Percentiles rank a stretch among this genome's conserved stretches.
These are phyloP conservation scores for Dendrolimus pini DNA, from an alignment of 2,888 invertebrate genomes.

Conservation along the genomic window DNA sequence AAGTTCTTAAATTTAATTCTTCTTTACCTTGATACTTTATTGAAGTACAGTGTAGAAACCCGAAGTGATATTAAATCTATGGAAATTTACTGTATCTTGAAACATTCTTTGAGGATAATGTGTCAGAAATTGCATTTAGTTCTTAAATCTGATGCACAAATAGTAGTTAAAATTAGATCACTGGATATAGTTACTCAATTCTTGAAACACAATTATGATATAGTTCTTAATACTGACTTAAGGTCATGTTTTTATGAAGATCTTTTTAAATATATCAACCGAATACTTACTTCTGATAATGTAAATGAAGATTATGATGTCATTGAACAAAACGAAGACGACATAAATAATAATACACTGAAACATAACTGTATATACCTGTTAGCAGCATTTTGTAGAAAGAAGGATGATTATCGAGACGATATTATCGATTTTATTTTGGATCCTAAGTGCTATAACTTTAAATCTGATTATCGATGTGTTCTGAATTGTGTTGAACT, in stretches of 20 bases:
- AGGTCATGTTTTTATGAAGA: conserved; percentile 37
- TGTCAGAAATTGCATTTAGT: conserved; percentile 26
- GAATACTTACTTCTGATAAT: conserved; percentile 37
- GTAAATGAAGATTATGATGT: conserved; percentile 34
- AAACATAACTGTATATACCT: conserved; percentile 47
- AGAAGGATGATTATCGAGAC: conserved; percentile 35
- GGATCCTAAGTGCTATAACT: conserved; percentile 47
- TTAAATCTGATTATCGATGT: conserved; percentile 39
- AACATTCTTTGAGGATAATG: conserved; percentile 28
- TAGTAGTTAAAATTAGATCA: conserved; percentile 32
- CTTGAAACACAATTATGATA: conserved; percentile 33
- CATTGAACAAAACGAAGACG: conserved; percentile 40
- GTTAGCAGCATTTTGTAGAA: conserved; percentile 53
- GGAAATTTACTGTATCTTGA: conserved; percentile 25
- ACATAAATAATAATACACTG: conserved; percentile 38
- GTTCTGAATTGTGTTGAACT: conserved; percentile 46
- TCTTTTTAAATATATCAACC: conserved; percentile 47
- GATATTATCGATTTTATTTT: conserved; percentile 53
- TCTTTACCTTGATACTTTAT: conserved; percentile 34
- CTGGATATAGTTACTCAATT: conserved; percentile 35
- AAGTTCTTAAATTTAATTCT: conserved; percentile 32
- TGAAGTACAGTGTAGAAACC: conserved; percentile 31
- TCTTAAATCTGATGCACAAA: conserved; percentile 31
- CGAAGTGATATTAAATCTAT: conserved; percentile 23
- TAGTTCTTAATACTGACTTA: conserved; percentile 26